Evolutionary conservation across 2,797 vertebrate species (phyloP), one percentile per base, ranked within the genome.

Genomic region (Atherinosoma microstoma): DNA sequence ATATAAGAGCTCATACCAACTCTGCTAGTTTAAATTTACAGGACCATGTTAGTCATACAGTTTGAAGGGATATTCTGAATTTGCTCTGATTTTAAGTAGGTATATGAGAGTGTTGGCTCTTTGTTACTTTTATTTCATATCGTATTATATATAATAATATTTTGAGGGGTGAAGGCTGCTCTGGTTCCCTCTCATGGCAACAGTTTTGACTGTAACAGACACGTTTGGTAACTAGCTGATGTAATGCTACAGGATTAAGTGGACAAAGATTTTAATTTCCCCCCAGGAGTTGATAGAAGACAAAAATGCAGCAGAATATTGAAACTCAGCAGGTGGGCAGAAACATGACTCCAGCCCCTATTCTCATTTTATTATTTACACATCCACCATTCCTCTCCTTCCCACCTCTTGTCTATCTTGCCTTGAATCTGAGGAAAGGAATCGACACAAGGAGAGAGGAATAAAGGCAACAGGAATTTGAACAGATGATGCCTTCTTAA

Each of bases 281-380:
- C 18, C 18, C 45, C 13, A 42, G 40, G 42, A 45, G 47, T 49
- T 49, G 45, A 18, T 47, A 47, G 45, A 34, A 32, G 29, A n/a
- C 29, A 47, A 27, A 68, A 58, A 20, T 42, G 24, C 56, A 35
- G 30, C 40, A 47, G 30, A 68, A 58, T 13, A 32, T 34, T 58
- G 32, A 34, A 32, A 12, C 32, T 58, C 57, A 58, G 20, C 32
- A 35, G 32, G 30, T 35, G 58, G 34, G 11, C 9, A 34, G n/a
- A 59, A 59, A 27, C 30, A 27, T 35, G 13, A 68, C 15, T 57
- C 15, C 29, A 30, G 29, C 24, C 7, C 15, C 15, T 30, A 6
- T 30, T 56, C 27, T 56, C 27, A 27, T 29, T 29, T 54, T 27
- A 13, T 27, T 5, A 13, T 27, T 54, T 24, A 27, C 16, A 18